phyloP scores from a whole-genome alignment of 1,140 invertebrate genomes.

The Zeugodacus cucurbitae region DNA sequence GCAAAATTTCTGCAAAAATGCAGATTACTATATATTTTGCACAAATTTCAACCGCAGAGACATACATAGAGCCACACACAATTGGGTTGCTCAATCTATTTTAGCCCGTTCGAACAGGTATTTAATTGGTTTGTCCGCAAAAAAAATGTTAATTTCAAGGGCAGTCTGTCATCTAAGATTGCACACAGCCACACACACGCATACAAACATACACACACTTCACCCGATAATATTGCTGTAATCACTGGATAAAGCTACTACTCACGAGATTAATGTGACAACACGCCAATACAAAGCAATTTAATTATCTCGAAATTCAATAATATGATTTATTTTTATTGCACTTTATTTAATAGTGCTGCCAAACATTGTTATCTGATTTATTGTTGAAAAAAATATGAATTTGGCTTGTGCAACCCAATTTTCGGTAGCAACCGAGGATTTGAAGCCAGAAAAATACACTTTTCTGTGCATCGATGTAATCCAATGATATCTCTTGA shows the following conservation, averaged over 20 bases:
- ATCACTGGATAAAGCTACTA: neutral
- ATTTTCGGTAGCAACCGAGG: too few relatives aligned
- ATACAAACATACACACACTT: neutral
- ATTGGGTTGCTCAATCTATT: neutral
- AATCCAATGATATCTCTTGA: too few relatives aligned
- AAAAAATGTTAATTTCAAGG: neutral
- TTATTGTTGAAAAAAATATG: neutral
- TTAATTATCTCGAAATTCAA: neutral
- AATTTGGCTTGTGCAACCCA: too few relatives aligned
- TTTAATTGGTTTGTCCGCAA: neutral
- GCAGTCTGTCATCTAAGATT: neutral
- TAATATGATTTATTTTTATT: neutral
- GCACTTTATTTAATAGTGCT: neutral
- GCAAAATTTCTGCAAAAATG: constrained; percentile 30
- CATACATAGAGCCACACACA: neutral
- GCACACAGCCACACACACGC: neutral
- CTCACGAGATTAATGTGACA: neutral
- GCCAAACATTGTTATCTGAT: neutral
- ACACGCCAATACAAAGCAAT: neutral
- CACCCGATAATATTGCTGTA: neutral
- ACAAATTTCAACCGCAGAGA: neutral
- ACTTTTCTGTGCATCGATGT: too few relatives aligned
- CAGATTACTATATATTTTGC: constrained; percentile 24
- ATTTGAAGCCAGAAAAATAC: too few relatives aligned
- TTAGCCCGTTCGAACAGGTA: neutral